Evolutionary conservation across 2,888 invertebrate species (phyloP).

Genomic region (Deilephila porcellus): DNA sequence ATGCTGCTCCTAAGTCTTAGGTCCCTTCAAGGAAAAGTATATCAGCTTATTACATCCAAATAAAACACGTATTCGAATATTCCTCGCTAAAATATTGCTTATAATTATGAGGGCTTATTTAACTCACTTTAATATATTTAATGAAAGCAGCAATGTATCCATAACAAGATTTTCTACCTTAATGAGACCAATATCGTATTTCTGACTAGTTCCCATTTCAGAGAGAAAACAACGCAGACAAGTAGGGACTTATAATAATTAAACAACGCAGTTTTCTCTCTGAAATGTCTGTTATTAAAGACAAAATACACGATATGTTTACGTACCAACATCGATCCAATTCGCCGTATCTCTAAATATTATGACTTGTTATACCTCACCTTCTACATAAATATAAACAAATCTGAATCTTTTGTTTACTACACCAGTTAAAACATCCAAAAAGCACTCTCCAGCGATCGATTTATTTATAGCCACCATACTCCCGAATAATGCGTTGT

Average conservation of each 20-base stretch:
- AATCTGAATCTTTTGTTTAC: neutral
- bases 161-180: neutral
- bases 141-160: neutral
- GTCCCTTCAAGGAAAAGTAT: no score
- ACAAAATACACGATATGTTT: slow-evolving; percentile 9
- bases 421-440: neutral
- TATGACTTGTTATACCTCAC: slow-evolving; percentile 4
- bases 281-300: neutral
- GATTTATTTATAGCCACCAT: slow-evolving; percentile 19
- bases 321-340: neutral
- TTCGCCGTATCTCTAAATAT: slow-evolving; percentile 12
- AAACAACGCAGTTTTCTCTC: neutral
- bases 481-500: slow-evolving; percentile 20
- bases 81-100: no score
- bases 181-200: neutral
- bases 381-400: neutral
- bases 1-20: no score
- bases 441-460: neutral
- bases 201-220: neutral
- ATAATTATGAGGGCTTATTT: no score
- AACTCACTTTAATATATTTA: neutral
- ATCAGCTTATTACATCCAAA: no score
- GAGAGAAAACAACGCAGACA: no score
- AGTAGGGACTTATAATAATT: neutral
- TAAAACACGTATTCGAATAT: no score